phyloP scores from a whole-genome alignment of 1,140 invertebrate species.

The Panagrolaimus sp. region DNA sequence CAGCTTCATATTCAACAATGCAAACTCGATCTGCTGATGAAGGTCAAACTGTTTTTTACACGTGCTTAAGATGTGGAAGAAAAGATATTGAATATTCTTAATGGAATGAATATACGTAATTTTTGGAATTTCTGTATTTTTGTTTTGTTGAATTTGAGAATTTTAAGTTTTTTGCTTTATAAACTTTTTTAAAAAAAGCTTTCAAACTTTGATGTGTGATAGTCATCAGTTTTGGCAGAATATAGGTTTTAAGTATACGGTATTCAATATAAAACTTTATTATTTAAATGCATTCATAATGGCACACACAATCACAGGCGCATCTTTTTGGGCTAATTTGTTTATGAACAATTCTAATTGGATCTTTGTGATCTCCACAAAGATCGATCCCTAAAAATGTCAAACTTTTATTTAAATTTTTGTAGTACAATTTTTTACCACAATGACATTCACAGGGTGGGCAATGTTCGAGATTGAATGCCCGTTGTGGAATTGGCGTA shows the following conservation, averaged over 20 bases:
- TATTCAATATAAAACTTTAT: not conserved
- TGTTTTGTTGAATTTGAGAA: too few relatives aligned
- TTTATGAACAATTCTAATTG: conserved; percentile 51
- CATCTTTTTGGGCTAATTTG: conserved; percentile 32
- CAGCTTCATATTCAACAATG: conserved; percentile 87
- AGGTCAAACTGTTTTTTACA: conserved; percentile 97
- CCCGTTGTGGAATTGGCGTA: conserved; percentile 25
- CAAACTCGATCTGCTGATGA: conserved; percentile 94
- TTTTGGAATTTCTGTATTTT: too few relatives aligned
- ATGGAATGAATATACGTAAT: not conserved
- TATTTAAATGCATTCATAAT: conserved; percentile 38
- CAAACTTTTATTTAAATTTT: too few relatives aligned
- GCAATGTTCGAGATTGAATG: conserved; percentile 38
- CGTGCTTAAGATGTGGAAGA: conserved; percentile 86
- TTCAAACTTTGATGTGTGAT: too few relatives aligned
- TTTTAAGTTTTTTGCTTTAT: too few relatives aligned
- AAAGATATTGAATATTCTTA: conserved; percentile 57
- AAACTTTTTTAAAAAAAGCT: too few relatives aligned
- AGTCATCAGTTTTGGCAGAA: too few relatives aligned
- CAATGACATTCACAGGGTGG: conserved; percentile 51
- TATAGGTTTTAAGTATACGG: not conserved
- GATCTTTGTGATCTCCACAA: conserved; percentile 50
- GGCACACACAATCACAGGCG: conserved; percentile 52
- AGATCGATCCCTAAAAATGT: conserved; percentile 37
- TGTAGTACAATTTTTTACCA: conserved; percentile 24